Percentiles rank a stretch among this genome's conserved stretches.
Evolutionary conservation across 2,888 invertebrate species (phyloP).

Genomic region (Sphaerophoria taeniata): DNA sequence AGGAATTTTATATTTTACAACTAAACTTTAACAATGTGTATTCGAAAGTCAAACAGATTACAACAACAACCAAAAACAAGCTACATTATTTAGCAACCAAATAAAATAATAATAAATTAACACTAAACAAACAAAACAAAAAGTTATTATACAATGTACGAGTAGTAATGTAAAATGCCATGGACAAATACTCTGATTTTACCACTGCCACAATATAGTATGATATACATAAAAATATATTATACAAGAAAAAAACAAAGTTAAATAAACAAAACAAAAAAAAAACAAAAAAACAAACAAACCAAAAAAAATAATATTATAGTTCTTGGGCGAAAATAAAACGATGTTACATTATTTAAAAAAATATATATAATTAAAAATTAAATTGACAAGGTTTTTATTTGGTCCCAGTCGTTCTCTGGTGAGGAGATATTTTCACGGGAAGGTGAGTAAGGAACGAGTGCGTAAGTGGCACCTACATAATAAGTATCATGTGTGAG

Average conservation of each 20-base stretch:
- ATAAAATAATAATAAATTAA: slow-evolving; percentile 39
- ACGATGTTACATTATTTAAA: slow-evolving; percentile 83
- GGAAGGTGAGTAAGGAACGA: too few species aligned
- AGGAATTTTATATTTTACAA: slow-evolving; percentile 65
- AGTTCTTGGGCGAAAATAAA: slow-evolving; percentile 83
- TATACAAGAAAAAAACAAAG: slow-evolving; percentile 72
- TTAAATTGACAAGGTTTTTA: slow-evolving; percentile 46
- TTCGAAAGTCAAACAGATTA: slow-evolving; percentile 67
- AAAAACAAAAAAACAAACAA: slow-evolving; percentile 39
- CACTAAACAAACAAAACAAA: slow-evolving; percentile 37
- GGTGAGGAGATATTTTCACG: too few species aligned
- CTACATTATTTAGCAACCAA: slow-evolving; percentile 65
- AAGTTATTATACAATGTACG: slow-evolving; percentile 73
- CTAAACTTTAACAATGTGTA: slow-evolving; percentile 46
- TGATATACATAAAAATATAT: slow-evolving; percentile 73
- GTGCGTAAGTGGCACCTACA: too few species aligned
- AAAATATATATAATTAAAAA: slow-evolving; percentile 79
- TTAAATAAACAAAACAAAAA: slow-evolving; percentile 76
- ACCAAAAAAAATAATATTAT: slow-evolving; percentile 76
- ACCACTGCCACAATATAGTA: slow-evolving; percentile 78
- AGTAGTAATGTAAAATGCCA: slow-evolving; percentile 76
- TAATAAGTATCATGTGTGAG: too few species aligned
- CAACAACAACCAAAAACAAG: slow-evolving; percentile 65
- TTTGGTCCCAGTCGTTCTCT: too few species aligned
- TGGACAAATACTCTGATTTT: slow-evolving; percentile 78